Evolutionary conservation across 2,113 vertebrate species (phyloP).

Genomic region (Phaetusa simplex): DNA sequence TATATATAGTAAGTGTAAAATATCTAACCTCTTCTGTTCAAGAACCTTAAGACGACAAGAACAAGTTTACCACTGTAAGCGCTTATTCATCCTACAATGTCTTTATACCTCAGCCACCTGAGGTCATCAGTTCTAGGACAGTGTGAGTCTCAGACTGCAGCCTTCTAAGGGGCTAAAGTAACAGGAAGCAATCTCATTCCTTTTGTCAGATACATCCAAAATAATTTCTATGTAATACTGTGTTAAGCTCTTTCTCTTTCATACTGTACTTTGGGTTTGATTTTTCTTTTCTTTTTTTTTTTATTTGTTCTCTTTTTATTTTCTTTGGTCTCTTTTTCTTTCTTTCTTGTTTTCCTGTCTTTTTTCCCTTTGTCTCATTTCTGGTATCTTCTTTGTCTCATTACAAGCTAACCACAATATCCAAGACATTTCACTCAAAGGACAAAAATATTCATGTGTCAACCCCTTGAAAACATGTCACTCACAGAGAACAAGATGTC

Average conservation of each 20-base stretch:
- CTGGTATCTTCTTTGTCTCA: neutral
- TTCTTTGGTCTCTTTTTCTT: neutral
- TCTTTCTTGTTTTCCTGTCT: neutral
- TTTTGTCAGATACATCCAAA: neutral
- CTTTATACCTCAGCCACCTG: neutral
- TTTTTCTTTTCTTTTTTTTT: neutral
- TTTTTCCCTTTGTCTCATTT: neutral
- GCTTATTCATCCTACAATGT: fast-evolving
- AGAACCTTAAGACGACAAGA: neutral
- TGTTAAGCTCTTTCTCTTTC: neutral
- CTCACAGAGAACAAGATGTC: neutral
- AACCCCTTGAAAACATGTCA: neutral
- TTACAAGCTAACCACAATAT: neutral
- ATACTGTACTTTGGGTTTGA: neutral
- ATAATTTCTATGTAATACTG: neutral
- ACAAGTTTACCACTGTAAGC: neutral
- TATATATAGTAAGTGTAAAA: neutral
- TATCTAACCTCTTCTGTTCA: neutral
- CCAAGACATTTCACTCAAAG: neutral
- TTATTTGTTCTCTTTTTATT: neutral
- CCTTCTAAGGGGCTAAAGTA: neutral
- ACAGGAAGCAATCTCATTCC: neutral
- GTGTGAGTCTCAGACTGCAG: neutral
- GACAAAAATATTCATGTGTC: neutral
- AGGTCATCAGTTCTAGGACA: neutral